Percentiles rank a stretch among this genome's conserved stretches.
Evolutionary conservation across 2,797 vertebrate genomes (phyloP).

Genomic region (Sebastes itinus): DNA sequence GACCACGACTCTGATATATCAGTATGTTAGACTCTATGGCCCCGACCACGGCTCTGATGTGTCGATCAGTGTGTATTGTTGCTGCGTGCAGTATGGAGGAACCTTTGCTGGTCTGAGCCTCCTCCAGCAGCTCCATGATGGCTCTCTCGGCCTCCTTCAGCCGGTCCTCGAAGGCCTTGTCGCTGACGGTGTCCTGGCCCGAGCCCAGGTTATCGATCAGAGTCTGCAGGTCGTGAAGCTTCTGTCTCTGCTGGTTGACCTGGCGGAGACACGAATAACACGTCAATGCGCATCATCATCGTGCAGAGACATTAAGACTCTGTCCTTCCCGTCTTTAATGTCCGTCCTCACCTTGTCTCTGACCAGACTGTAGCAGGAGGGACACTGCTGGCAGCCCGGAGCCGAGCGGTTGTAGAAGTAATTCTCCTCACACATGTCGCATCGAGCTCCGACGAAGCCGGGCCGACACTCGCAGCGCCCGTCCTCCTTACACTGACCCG

Average conservation of each 20-base stretch:
- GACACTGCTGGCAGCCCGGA: conserved; percentile 95
- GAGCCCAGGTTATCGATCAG: conserved; percentile 91
- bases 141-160: conserved; percentile 92
- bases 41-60: too few relatives aligned
- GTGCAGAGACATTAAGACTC: not conserved
- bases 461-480: conserved; percentile 90
- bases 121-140: conserved; percentile 88
- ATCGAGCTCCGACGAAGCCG: conserved; percentile 92
- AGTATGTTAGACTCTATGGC: too few relatives aligned
- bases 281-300: not conserved
- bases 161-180: conserved; percentile 93
- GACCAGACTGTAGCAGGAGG: conserved; percentile 93
- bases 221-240: conserved; percentile 90
- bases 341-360: conserved; percentile 90
- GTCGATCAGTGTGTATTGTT: not conserved
- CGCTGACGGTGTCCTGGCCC: conserved; percentile 87
- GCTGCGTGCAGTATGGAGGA: not conserved
- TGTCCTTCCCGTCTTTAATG: not conserved
- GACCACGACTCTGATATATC: too few relatives aligned
- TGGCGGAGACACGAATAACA: conserved; percentile 64
- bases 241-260: conserved; percentile 94
- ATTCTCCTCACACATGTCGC: conserved; percentile 97
- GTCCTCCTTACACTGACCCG: conserved; percentile 89
- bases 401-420: conserved; percentile 97
- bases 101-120: conserved; percentile 95